Percentiles rank a stretch among this genome's conserved stretches.
These are phyloP conservation scores for Chloromyia formosa DNA, from an alignment of 2,888 invertebrate species.

Conservation along the genomic window DNA sequence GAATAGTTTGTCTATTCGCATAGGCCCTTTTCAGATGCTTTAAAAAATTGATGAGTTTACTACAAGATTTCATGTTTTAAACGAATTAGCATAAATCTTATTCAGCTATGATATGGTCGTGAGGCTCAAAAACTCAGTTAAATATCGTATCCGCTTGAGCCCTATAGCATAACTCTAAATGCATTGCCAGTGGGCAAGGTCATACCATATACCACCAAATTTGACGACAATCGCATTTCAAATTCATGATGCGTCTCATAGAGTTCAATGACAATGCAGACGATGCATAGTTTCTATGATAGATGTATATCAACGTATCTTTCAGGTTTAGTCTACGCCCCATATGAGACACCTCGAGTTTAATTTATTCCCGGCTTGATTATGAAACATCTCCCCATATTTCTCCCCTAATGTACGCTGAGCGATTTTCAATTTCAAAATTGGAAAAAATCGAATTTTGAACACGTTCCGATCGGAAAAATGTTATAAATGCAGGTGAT, in stretches of 20 bases:
- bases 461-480: slow-evolving; percentile 24
- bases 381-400: slow-evolving; percentile 23
- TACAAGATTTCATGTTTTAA: neutral
- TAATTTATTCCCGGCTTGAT: slow-evolving; percentile 34
- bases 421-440: slow-evolving; percentile 12
- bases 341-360: neutral
- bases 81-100: too few relatives aligned
- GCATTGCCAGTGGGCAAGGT: slow-evolving; percentile 16
- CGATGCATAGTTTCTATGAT: neutral
- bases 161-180: neutral
- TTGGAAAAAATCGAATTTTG: slow-evolving; percentile 6
- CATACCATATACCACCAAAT: neutral
- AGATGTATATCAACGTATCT: too few relatives aligned
- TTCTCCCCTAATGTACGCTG: neutral
- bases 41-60: too few relatives aligned
- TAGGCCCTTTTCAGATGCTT: neutral
- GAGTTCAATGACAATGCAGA: slow-evolving; percentile 28
- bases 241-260: slow-evolving; percentile 18
- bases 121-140: too few relatives aligned
- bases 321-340: neutral
- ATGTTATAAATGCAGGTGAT: slow-evolving; percentile 41
- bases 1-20: neutral
- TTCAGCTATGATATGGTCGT: too few relatives aligned
- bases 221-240: neutral
- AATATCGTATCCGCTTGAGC: too few relatives aligned